A percentile compares a stretch with the other conserved stretches of the same genome.
Conservation (phyloP, 2,888 invertebrate genomes). For the Tridacna gigas region DNA sequence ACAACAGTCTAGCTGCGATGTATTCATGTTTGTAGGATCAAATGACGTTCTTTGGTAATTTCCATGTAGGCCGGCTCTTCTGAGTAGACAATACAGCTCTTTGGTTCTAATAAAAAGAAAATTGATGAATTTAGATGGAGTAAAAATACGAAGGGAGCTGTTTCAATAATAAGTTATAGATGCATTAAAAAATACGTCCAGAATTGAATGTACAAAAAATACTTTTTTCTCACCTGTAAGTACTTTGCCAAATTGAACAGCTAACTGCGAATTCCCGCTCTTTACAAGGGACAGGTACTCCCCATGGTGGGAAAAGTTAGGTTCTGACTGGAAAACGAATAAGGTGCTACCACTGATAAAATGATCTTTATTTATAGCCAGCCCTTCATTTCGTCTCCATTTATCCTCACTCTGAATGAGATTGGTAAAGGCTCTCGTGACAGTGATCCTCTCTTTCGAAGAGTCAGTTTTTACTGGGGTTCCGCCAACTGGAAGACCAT, state of each 20-base stretch:
- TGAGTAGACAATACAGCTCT: slow-evolving; percentile 41
- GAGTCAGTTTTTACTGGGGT: slow-evolving; percentile 49
- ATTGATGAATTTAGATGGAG: too few relatives aligned
- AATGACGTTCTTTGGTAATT: slow-evolving; percentile 29
- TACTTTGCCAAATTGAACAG: slow-evolving; percentile 25
- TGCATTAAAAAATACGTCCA: too few relatives aligned
- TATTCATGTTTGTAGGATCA: slow-evolving; percentile 41
- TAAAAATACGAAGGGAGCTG: too few relatives aligned
- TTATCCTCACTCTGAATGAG: slow-evolving; percentile 35
- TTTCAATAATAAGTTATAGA: too few relatives aligned
- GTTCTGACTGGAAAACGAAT: slow-evolving; percentile 41
- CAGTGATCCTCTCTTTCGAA: neutral
- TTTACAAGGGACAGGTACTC: slow-evolving; percentile 32
- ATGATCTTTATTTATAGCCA: slow-evolving; percentile 23
- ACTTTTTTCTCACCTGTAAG: slow-evolving; percentile 23
- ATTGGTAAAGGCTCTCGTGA: slow-evolving; percentile 36
- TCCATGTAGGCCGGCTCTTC: slow-evolving; percentile 30
- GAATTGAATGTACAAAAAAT: too few relatives aligned
- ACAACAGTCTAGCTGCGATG: slow-evolving; percentile 43
- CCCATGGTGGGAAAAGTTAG: slow-evolving; percentile 41
- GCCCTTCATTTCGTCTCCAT: slow-evolving; percentile 49
- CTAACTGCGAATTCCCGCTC: slow-evolving; percentile 18
- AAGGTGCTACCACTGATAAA: slow-evolving; percentile 32
- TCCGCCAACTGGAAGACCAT: slow-evolving; percentile 53
- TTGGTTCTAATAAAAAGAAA: slow-evolving; percentile 35